Percentiles rank a stretch among this genome's conserved stretches.
phyloP scores from a whole-genome alignment of 2,113 vertebrate species.

The Haemorhous mexicanus region DNA sequence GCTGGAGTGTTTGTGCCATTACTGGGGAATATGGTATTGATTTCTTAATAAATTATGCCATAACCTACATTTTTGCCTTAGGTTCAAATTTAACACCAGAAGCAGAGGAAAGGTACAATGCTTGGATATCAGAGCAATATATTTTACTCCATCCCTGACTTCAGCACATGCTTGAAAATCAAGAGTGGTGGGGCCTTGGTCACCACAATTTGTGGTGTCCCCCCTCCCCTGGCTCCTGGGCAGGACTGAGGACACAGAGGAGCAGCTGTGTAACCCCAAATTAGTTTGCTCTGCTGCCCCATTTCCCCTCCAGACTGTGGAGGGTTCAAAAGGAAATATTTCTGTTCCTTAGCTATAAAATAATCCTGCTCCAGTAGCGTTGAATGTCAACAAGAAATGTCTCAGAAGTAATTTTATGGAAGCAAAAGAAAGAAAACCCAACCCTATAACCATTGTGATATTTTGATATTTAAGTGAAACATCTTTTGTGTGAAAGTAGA shows the following conservation, averaged over 20 bases:
- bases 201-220: neutral
- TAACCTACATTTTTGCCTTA: constrained; percentile 54
- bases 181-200: neutral
- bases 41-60: constrained; percentile 66
- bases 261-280: neutral
- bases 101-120: constrained; percentile 12
- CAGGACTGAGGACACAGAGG: neutral
- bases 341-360: neutral
- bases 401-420: neutral
- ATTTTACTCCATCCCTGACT: neutral
- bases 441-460: neutral
- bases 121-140: neutral
- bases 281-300: neutral
- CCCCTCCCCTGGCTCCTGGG: neutral
- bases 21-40: constrained; percentile 64
- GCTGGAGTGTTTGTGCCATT: constrained; percentile 57
- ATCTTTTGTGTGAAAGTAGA: neutral
- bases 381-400: fast-evolving
- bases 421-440: neutral
- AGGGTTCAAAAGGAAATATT: neutral
- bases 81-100: constrained; percentile 52
- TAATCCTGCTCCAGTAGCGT: neutral
- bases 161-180: neutral
- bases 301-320: neutral
- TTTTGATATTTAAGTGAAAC: neutral